Conservation (phyloP, 2,888 invertebrate genomes). For the Drosophila ezoana region DNA sequence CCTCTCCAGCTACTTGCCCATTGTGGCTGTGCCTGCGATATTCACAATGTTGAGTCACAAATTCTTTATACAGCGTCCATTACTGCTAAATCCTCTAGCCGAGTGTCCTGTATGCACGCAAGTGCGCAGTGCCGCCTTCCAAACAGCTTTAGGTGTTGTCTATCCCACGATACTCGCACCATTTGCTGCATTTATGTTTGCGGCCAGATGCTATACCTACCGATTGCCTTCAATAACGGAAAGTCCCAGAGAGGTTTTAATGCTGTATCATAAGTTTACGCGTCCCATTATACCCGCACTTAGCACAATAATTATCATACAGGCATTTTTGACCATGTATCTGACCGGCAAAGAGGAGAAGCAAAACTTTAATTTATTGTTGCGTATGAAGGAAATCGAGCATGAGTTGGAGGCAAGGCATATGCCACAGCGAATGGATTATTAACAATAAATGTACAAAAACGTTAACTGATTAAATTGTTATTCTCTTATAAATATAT, state of each 20-base stretch:
- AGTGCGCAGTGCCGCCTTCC: constrained; percentile 87
- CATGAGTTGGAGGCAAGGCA: constrained; percentile 63
- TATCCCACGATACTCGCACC: constrained; percentile 89
- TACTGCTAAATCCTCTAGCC: constrained; percentile 86
- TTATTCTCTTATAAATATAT: constrained; percentile 3
- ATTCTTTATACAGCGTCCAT: constrained; percentile 86
- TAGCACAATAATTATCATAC: constrained; percentile 85
- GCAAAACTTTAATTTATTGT: constrained; percentile 79
- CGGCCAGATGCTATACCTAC: constrained; percentile 87
- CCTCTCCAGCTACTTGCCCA: constrained; percentile 87
- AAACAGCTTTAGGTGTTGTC: constrained; percentile 86
- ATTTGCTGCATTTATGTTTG: constrained; percentile 87
- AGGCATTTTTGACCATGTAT: constrained; percentile 86
- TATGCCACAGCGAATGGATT: constrained; percentile 46
- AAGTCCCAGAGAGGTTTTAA: constrained; percentile 86
- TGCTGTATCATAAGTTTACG: constrained; percentile 86
- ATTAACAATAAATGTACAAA: constrained; percentile 28
- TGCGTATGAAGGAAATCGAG: constrained; percentile 79
- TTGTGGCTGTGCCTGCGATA: constrained; percentile 87
- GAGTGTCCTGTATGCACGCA: constrained; percentile 89
- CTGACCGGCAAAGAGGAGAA: constrained; percentile 88
- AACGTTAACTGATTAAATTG: not conserved
- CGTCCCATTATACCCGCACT: constrained; percentile 86
- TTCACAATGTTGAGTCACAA: constrained; percentile 87
- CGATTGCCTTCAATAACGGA: constrained; percentile 88